Percentiles rank a stretch among this genome's conserved stretches.
phyloP scores from a whole-genome alignment of 2,797 vertebrate genomes.

The Scolopax rusticola region DNA sequence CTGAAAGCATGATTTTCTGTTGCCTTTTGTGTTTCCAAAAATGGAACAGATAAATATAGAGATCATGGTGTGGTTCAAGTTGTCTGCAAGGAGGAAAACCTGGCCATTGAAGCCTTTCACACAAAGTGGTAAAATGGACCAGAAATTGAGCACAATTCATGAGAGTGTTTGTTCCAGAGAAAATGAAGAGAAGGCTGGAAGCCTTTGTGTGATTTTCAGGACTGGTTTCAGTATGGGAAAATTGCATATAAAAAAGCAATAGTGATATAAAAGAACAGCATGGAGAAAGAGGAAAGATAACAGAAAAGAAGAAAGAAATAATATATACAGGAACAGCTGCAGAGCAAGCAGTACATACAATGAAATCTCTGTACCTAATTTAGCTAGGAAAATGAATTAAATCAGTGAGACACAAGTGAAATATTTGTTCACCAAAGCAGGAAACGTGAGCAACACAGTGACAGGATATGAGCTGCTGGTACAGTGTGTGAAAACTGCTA shows the following conservation, averaged over 20 bases:
- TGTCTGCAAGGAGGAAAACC: background rate
- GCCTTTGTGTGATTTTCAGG: background rate
- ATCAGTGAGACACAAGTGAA: background rate
- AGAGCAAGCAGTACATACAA: background rate
- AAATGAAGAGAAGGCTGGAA: background rate
- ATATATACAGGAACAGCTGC: background rate
- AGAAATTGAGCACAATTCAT: background rate
- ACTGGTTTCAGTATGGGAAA: background rate
- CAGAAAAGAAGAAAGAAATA: background rate
- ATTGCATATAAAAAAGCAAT: background rate
- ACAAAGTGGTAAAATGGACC: background rate
- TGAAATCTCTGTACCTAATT: background rate
- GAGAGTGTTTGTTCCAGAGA: background rate
- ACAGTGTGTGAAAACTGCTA: background rate
- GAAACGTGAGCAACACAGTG: background rate
- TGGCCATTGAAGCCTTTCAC: background rate
- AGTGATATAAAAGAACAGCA: background rate
- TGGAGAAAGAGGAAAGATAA: background rate
- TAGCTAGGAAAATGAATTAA: background rate
- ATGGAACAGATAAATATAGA: background rate
- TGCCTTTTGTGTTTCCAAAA: background rate
- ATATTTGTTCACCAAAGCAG: background rate
- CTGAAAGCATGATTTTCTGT: background rate
- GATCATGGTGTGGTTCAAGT: background rate
- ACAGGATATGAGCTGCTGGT: background rate